Evolutionary conservation across 2,113 vertebrate genomes (phyloP).

Genomic region (Serilophus lunatus): DNA sequence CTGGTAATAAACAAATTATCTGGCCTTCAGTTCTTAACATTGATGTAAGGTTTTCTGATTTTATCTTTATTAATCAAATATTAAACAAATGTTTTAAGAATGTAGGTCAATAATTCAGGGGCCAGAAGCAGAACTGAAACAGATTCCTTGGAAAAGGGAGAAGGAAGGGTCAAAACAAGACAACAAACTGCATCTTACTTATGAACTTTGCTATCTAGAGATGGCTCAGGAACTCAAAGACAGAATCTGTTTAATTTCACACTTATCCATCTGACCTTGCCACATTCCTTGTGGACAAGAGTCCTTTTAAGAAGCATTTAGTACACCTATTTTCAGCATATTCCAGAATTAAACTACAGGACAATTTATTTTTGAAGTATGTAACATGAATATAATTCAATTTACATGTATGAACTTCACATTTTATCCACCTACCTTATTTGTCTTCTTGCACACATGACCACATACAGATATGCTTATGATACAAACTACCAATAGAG

Average conservation of each 20-base stretch:
- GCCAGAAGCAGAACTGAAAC: neutral
- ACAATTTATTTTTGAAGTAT: neutral
- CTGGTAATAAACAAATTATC: neutral
- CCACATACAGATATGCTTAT: neutral
- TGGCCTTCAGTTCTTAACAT: neutral
- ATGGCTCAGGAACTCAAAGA: neutral
- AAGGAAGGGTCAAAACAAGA: neutral
- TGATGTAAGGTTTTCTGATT: neutral
- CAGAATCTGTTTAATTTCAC: neutral
- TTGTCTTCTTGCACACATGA: neutral
- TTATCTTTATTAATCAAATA: neutral
- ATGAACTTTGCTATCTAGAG: neutral
- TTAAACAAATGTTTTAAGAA: neutral
- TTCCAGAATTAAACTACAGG: neutral
- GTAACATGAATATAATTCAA: neutral
- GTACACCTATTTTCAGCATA: neutral
- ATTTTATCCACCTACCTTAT: neutral
- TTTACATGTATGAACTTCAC: neutral
- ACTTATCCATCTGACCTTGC: neutral
- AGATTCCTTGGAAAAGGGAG: neutral
- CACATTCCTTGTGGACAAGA: neutral
- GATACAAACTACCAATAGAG: neutral
- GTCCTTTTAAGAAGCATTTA: neutral
- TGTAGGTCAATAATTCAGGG: neutral
- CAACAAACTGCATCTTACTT: neutral